These are phyloP conservation scores for Hecatera dysodea DNA, from an alignment of 2,888 invertebrate species.

Conservation along the genomic window DNA sequence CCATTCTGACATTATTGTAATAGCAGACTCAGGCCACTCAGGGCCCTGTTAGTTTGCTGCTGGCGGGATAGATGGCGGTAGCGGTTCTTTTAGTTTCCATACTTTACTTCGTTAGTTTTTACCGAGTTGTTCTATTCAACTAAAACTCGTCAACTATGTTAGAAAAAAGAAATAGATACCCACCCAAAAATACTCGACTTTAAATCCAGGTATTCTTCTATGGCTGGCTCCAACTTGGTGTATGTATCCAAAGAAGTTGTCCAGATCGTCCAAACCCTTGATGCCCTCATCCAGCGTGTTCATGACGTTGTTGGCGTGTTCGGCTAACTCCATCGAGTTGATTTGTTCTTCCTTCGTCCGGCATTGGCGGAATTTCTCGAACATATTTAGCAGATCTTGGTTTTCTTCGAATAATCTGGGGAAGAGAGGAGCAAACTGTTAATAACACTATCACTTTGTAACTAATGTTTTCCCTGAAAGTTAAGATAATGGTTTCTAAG, in stretches of 20 bases:
- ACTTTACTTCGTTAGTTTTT: too few relatives aligned
- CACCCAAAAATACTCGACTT: slow-evolving; percentile 97
- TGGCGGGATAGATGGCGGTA: too few relatives aligned
- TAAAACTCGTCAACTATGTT: background rate
- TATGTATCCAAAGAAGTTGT: slow-evolving; percentile 95
- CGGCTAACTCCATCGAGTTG: slow-evolving; percentile 95
- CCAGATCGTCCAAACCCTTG: slow-evolving; percentile 95
- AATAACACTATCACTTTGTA: background rate
- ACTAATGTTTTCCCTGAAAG: background rate
- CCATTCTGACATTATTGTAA: too few relatives aligned
- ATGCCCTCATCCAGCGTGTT: slow-evolving; percentile 97
- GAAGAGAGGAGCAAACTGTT: slow-evolving; percentile 33
- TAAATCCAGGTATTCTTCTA: slow-evolving; percentile 95
- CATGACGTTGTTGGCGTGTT: slow-evolving; percentile 97
- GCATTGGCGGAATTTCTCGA: slow-evolving; percentile 95
- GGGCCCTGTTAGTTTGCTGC: too few relatives aligned
- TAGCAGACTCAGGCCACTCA: too few relatives aligned
- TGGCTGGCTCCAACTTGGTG: slow-evolving; percentile 96
- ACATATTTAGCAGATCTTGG: slow-evolving; percentile 94
- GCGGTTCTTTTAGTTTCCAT: too few relatives aligned
- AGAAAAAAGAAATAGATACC: slow-evolving; percentile 71
- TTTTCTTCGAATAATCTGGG: slow-evolving; percentile 96
- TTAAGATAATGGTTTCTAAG: too few relatives aligned
- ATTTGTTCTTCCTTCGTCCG: slow-evolving; percentile 95
- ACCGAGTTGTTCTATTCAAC: too few relatives aligned